Percentiles rank a stretch among this genome's conserved stretches.
Conservation (phyloP, 2,797 vertebrate species). For the Acanthurus lineatus region DNA sequence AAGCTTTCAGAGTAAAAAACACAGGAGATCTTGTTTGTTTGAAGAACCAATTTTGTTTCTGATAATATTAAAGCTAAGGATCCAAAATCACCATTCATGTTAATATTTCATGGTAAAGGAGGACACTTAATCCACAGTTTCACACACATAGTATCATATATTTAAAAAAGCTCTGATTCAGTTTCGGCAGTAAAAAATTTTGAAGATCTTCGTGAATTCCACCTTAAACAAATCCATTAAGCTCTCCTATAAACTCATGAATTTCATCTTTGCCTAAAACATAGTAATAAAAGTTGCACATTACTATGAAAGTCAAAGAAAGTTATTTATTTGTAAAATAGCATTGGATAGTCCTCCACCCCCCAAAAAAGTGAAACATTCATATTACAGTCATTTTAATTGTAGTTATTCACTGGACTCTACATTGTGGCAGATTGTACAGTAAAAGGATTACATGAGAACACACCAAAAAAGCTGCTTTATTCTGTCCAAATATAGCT, state of each 20-base stretch:
- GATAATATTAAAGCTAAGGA: not conserved
- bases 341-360: not conserved
- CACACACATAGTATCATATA: not conserved
- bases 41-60: not conserved
- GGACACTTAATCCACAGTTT: not conserved
- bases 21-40: not conserved
- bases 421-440: constrained; percentile 1
- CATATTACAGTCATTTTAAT: not conserved
- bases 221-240: not conserved
- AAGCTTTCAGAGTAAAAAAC: not conserved
- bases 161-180: not conserved
- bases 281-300: not conserved
- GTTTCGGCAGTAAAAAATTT: not conserved
- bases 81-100: not conserved
- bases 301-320: no score
- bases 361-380: not conserved
- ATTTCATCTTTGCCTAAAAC: not conserved
- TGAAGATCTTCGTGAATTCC: no score
- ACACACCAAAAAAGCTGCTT: not conserved
- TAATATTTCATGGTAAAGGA: no score
- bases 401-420: not conserved
- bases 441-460: not conserved
- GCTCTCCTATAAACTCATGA: not conserved
- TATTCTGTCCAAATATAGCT: not conserved
- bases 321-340: not conserved